phyloP scores from a whole-genome alignment of 1,140 invertebrate species.

The Drosophila nigromelanica region DNA sequence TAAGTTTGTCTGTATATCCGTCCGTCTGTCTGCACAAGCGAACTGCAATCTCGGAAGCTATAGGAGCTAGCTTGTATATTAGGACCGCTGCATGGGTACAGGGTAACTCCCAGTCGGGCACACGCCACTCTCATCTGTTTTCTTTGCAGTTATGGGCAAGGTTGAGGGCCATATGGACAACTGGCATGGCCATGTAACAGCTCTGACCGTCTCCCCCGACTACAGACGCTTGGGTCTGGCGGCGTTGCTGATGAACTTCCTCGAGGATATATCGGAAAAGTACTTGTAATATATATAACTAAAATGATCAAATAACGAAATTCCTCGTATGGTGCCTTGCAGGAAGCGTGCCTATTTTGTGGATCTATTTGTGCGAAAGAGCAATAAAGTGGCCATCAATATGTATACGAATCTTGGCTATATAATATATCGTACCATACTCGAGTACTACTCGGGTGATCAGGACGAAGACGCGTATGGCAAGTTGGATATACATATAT shows the following conservation, averaged over 20 bases:
- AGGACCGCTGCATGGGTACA: too few relatives aligned
- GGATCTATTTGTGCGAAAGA: slow-evolving; percentile 99
- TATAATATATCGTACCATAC: slow-evolving; percentile 96
- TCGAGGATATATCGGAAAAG: slow-evolving; percentile 98
- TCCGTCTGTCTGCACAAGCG: not conserved
- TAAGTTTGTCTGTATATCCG: not conserved
- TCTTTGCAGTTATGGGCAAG: slow-evolving; percentile 96
- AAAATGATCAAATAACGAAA: not conserved
- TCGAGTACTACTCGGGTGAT: slow-evolving; percentile 99
- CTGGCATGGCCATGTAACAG: slow-evolving; percentile 99
- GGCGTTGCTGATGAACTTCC: slow-evolving; percentile 95
- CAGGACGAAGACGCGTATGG: slow-evolving; percentile 99
- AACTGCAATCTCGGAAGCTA: too few relatives aligned
- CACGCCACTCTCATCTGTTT: not conserved
- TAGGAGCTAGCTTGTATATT: too few relatives aligned
- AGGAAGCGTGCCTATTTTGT: slow-evolving; percentile 99
- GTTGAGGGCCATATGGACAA: slow-evolving; percentile 97
- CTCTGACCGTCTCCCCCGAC: slow-evolving; percentile 97
- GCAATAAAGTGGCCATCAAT: slow-evolving; percentile 98
- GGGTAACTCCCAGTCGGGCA: too few relatives aligned
- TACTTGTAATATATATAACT: slow-evolving; percentile 76
- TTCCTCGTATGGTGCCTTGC: slow-evolving; percentile 8
- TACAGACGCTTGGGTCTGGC: slow-evolving; percentile 96
- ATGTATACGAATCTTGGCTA: slow-evolving; percentile 99
- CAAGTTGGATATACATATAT: slow-evolving; percentile 82